Base-by-base conservation (phyloP, 1,140 invertebrate species). In the Stratiolaelaps scimitus region DNA sequence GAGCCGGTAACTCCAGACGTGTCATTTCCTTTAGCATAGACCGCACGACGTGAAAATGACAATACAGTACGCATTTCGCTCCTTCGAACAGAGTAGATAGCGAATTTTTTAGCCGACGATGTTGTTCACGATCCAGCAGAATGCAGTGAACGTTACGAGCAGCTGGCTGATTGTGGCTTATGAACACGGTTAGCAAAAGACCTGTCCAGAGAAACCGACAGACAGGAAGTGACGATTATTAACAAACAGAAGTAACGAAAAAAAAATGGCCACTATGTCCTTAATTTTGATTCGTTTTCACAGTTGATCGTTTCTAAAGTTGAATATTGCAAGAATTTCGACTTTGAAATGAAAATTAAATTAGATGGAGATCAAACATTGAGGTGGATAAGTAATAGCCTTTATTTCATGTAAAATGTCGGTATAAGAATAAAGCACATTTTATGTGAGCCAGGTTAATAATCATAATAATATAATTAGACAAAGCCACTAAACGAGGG, bases 21-120 rank as follows among this genome's bases (percentile, higher is more conserved):
- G 53, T 60, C 53, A 60, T 60, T 26, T 60, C 53, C 10, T 60
- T 60, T 26, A 60, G 53, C 53, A 60, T 60, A 60, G 53, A 60
- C 15, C 53, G 26, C 53, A 60, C 53, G 13, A 60, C 53, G 26
- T 60, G 53, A 34, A 60, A 60, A 26, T 60, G 53, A 34, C 53
- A 60, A 23, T 60, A 60, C 2, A 60, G 53, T 60, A 60, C 53
- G 26, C 53, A 60, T 17, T 34, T 26, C 15, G 53, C 53, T 26
- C 53, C 53, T 60, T 60, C 53, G 53, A 60, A 60, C 23, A 60
- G 20, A 2, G 53, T 60, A 60, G 53, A 34, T 19, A 60, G 53
- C 20, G 26, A 34, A 60, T 60, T 60, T 26, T 60, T 60, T 15
- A 60, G 53, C 17, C 53, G 53, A 26, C 53, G 53, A 26, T 60